Evolutionary conservation across 1,140 invertebrate genomes (phyloP), one percentile per base, ranked within the genome.

Genomic region (Drosophila parvula): DNA sequence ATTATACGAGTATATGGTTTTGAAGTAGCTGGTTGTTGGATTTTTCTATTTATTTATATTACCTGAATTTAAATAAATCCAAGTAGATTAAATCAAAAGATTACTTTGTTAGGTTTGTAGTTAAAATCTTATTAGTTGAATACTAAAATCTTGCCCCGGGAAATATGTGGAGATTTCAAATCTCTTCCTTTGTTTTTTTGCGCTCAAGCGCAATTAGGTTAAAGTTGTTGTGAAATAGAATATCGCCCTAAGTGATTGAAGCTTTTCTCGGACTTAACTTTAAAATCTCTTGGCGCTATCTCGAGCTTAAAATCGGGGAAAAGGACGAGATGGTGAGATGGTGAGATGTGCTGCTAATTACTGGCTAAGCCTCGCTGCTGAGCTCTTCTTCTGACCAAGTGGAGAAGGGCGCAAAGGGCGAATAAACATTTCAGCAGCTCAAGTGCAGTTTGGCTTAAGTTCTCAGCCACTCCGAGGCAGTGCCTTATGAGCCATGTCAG

Each of bases 401-500:
- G 36, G 64, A 9, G 61, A 7, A 27, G 9, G 4, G n/a, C 51
- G 34, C 51, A 38, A 55, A 32, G 44, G 18, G 32, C 16, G 69
- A 48, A 71, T 48, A 71, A 73, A 50, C 69, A 73, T 45, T 58
- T 59, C 53, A 48, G 27, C 57, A 41, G 51, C 51, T 55, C 30
- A 60, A 60, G 22, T 51, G 45, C 61, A 65, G 62, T 65, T 69
- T 69, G 65, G 62, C 38, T 51, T 34, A 43, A 45, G 61, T 67
- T 43, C 65, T 36, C 38, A 32, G 2, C 30, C 30, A 38, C 18
- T 38, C 50, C 47, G 30, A 44, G 61, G 28, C 62, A 38, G 22
- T 65, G 64, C 65, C 65, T 69, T 69, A 67, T 69, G 65, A 67
- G 65, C 65, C 65, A 61, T 79, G 78, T 75, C 71, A 75, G 64